These are phyloP conservation scores for Plumapathes pennacea DNA, from an alignment of 92 coral and sea anemone species.

Conservation along the genomic window DNA sequence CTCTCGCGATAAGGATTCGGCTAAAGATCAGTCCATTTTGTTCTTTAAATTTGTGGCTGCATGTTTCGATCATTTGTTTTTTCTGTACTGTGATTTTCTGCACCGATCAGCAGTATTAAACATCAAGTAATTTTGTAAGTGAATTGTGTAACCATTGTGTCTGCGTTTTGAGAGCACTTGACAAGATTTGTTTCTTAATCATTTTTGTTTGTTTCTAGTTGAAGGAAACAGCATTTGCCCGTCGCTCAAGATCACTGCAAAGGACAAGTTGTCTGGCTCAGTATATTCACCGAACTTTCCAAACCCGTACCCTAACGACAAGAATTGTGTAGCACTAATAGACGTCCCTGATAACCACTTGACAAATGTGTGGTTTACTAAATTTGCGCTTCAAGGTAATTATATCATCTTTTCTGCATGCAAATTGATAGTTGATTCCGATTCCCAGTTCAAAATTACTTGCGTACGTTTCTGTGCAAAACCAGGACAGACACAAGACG, in stretches of 20 bases:
- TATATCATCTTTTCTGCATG: too few relatives aligned
- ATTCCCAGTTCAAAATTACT: too few relatives aligned
- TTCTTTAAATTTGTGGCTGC: not conserved
- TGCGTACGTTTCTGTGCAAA: too few relatives aligned
- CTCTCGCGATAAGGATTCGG: too few relatives aligned
- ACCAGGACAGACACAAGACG: too few relatives aligned
- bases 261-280: constrained; percentile 57
- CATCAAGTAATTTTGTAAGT: too few relatives aligned
- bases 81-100: not conserved
- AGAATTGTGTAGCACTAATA: constrained; percentile 63
- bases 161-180: too few relatives aligned
- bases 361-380: constrained; percentile 62
- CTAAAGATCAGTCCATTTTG: too few relatives aligned
- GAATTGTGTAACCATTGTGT: too few relatives aligned
- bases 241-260: constrained; percentile 42
- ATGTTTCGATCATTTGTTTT: not conserved
- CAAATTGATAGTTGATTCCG: too few relatives aligned
- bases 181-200: too few relatives aligned
- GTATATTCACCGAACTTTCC: constrained; percentile 81
- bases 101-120: not conserved
- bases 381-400: constrained; percentile 67
- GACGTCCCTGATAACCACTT: constrained; percentile 80
- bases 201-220: constrained; percentile 10
- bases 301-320: constrained; percentile 41
- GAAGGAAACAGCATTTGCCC: constrained; percentile 65